phyloP scores from a whole-genome alignment of 2,797 vertebrate species.

The Muscicapa comitata region DNA sequence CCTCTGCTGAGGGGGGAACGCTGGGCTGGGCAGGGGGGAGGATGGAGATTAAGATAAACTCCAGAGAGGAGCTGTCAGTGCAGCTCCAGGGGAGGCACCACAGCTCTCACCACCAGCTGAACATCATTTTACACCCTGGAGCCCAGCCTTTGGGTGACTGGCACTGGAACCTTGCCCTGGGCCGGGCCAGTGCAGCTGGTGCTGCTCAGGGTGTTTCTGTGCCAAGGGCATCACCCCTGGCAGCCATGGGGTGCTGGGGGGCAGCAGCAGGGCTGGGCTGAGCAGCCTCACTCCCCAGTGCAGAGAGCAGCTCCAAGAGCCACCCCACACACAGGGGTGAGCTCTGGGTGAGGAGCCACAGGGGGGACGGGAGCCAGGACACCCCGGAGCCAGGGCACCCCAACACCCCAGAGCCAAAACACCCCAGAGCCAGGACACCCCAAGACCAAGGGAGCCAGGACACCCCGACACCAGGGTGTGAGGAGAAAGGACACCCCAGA shows the following conservation, averaged over 20 bases:
- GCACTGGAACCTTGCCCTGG: background rate
- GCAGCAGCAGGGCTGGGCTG: too few relatives aligned
- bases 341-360: background rate
- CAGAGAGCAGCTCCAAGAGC: background rate
- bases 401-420: too few relatives aligned
- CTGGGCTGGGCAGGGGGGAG: background rate
- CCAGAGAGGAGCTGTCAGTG: rapidly evolving
- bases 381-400: background rate
- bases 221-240: background rate
- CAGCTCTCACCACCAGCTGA: background rate
- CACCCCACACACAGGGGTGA: too few relatives aligned
- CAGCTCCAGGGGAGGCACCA: background rate
- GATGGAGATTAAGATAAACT: background rate
- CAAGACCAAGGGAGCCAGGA: too few relatives aligned
- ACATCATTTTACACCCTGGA: rapidly evolving
- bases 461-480: too few relatives aligned
- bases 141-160: background rate
- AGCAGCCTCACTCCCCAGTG: background rate
- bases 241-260: too few relatives aligned
- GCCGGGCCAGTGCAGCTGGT: background rate
- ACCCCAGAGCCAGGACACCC: too few relatives aligned
- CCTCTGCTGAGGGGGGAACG: too few relatives aligned
- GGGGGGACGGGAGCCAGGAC: rapidly evolving
- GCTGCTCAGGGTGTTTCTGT: background rate
- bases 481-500: too few relatives aligned